phyloP scores from a whole-genome alignment of 2,888 invertebrate species.

The Chirona hameri region DNA sequence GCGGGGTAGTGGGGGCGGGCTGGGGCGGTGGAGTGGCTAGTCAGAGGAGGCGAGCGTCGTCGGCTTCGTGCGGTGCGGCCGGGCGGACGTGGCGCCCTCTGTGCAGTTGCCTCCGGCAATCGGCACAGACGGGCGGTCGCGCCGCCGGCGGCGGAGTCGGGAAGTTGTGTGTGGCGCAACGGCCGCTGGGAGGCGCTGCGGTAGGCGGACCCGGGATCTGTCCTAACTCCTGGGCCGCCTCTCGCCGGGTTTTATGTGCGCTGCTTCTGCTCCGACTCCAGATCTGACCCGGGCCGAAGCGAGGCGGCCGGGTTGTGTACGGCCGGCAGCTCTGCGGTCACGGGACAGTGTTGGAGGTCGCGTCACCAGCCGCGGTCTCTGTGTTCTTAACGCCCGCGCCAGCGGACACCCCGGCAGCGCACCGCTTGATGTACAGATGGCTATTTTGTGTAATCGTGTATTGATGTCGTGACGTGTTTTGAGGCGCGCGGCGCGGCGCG shows the following conservation, averaged over 20 bases:
- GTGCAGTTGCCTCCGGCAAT: constrained; percentile 12
- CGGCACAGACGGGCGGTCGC: not conserved
- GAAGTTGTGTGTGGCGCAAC: not conserved
- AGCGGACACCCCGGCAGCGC: not conserved
- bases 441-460: constrained; percentile 3
- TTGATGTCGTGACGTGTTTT: not conserved
- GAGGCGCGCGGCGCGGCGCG: not conserved
- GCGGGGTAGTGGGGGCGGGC: too few relatives aligned
- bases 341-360: too few relatives aligned
- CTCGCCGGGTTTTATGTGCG: too few relatives aligned
- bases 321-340: too few relatives aligned
- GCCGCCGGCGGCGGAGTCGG: not conserved
- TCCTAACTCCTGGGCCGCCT: too few relatives aligned
- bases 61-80: not conserved
- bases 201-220: not conserved
- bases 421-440: not conserved
- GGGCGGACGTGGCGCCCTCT: not conserved
- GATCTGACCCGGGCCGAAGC: too few relatives aligned
- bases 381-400: too few relatives aligned
- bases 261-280: too few relatives aligned
- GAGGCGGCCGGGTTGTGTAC: too few relatives aligned
- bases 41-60: not conserved
- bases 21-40: too few relatives aligned
- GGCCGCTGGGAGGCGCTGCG: not conserved
- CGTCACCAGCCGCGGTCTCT: too few relatives aligned